Percentiles rank a stretch among this genome's conserved stretches.
Conservation (phyloP, 92 coral and sea anemone species). For the Porites evermanni region DNA sequence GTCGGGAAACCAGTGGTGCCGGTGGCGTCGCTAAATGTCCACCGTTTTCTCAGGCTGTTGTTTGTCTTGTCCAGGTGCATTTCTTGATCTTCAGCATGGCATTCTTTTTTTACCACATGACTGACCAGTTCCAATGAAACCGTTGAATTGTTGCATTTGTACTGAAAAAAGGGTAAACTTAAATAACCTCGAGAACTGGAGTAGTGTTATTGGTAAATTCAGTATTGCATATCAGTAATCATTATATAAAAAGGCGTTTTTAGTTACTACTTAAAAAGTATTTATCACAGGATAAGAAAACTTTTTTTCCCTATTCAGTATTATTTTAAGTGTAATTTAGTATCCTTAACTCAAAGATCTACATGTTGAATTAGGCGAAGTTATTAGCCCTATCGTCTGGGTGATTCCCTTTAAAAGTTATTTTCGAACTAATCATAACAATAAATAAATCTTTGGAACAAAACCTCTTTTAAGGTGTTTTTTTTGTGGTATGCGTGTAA, state of each 20-base stretch:
- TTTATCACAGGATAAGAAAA: conserved; percentile 21
- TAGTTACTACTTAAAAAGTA: not conserved
- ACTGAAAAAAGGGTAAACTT: not conserved
- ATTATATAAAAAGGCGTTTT: not conserved
- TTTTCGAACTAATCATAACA: not conserved
- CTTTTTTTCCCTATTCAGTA: not conserved
- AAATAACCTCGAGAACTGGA: not conserved
- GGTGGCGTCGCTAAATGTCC: too few relatives aligned
- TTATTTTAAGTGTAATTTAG: not conserved
- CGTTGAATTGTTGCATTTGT: not conserved
- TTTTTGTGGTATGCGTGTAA: not conserved
- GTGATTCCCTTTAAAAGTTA: not conserved
- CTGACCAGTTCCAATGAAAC: too few relatives aligned
- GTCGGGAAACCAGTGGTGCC: too few relatives aligned
- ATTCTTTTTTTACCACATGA: too few relatives aligned
- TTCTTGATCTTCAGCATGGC: too few relatives aligned
- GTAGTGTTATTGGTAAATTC: not conserved
- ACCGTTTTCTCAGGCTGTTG: too few relatives aligned
- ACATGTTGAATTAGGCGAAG: not conserved
- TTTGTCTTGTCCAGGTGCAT: too few relatives aligned
- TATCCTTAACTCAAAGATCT: not conserved
- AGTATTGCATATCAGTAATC: not conserved
- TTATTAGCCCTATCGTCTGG: not conserved
- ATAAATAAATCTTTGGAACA: too few relatives aligned
- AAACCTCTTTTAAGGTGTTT: not conserved